A percentile compares a stretch with the other conserved stretches of the same genome.
These are phyloP conservation scores for Cebus imitator DNA, from an alignment of 2,113 vertebrate species.

Conservation along the genomic window DNA sequence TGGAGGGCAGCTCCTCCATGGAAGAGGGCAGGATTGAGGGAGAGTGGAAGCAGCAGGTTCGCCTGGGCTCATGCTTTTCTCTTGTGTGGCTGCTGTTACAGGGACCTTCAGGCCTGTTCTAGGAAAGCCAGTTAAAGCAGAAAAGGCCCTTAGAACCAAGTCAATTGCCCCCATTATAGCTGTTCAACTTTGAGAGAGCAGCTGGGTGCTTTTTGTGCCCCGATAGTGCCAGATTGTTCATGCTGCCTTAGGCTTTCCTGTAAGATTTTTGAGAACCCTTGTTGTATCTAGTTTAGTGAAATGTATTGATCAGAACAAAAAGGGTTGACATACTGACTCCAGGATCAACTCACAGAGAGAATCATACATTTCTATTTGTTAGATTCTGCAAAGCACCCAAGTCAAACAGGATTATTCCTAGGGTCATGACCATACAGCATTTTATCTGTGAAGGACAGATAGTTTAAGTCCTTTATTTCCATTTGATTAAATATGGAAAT, in stretches of 20 bases:
- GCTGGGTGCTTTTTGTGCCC: background rate
- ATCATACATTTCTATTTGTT: background rate
- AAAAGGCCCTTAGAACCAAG: background rate
- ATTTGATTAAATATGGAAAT: background rate
- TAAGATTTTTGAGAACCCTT: background rate
- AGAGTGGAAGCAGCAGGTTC: background rate
- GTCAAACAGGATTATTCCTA: background rate
- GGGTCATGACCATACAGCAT: background rate
- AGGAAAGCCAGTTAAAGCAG: conserved; percentile 8
- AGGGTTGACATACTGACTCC: background rate
- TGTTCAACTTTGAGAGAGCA: background rate
- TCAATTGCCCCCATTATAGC: fast-evolving
- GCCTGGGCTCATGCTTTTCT: background rate
- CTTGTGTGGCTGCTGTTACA: background rate
- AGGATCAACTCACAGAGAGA: background rate
- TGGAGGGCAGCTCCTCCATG: background rate
- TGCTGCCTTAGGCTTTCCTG: background rate
- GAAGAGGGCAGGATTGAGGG: background rate
- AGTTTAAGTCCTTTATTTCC: background rate
- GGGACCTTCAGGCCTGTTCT: background rate
- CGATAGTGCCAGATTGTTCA: background rate
- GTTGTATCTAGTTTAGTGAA: background rate
- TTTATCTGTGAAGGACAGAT: background rate
- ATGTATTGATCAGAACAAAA: background rate
- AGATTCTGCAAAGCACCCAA: background rate